Conservation (phyloP, 2,888 invertebrate species). For the Polylopha cassiicola region DNA sequence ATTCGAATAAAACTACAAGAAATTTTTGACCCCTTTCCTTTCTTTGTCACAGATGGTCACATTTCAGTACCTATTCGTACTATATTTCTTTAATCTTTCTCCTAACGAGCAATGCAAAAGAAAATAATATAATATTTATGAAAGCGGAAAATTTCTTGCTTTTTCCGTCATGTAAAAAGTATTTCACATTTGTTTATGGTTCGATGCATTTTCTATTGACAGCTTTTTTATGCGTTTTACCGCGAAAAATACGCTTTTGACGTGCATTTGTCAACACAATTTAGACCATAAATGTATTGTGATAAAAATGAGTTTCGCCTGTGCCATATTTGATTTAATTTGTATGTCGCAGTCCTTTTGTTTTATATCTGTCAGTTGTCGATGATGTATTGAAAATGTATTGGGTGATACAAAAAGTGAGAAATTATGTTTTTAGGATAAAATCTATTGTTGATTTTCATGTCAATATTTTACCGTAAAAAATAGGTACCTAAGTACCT, state of each 20-base stretch:
- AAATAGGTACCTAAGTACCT: no score
- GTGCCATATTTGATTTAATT: slow-evolving; percentile 4
- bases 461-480: no score
- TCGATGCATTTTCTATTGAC: slow-evolving; percentile 25
- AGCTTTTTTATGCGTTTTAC: slow-evolving; percentile 2
- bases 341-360: slow-evolving; percentile 3
- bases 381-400: no score
- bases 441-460: no score
- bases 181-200: slow-evolving; percentile 27
- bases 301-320: background rate
- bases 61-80: no score
- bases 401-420: no score
- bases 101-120: no score
- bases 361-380: slow-evolving; percentile 1
- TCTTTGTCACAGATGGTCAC: no score
- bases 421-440: no score
- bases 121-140: slow-evolving; percentile 28
- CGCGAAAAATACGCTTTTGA: background rate
- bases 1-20: no score
- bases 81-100: no score
- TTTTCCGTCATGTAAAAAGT: slow-evolving; percentile 29
- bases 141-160: slow-evolving; percentile 24
- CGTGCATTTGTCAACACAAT: background rate
- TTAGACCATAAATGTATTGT: background rate
- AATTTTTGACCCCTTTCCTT: no score